Evolutionary conservation across 2,888 invertebrate species (phyloP).

Genomic region (Gortyna flavago): DNA sequence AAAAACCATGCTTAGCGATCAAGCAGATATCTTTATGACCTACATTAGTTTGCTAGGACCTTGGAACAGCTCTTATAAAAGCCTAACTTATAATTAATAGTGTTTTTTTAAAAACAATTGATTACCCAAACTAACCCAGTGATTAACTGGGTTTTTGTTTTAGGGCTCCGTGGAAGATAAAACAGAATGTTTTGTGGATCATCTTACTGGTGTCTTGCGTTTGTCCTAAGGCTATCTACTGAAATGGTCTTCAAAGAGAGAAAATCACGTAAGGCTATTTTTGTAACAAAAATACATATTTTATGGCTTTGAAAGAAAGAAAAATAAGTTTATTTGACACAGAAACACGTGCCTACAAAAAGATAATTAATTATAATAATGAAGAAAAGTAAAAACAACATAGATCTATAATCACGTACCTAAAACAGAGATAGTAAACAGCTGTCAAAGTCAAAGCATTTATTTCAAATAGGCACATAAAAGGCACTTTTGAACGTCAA

Average conservation of each 20-base stretch:
- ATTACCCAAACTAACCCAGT: slow-evolving; percentile 6
- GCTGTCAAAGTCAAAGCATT: too few relatives aligned
- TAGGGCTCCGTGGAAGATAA: slow-evolving; percentile 33
- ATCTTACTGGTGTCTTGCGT: background rate
- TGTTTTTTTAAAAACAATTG: slow-evolving; percentile 39
- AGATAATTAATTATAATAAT: too few relatives aligned
- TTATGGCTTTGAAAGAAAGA: background rate
- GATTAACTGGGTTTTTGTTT: slow-evolving; percentile 40
- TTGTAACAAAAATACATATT: too few relatives aligned
- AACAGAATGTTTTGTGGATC: background rate
- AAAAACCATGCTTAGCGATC: slow-evolving; percentile 71
- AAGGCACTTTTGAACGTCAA: too few relatives aligned
- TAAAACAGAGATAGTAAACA: too few relatives aligned
- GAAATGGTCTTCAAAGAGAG: too few relatives aligned
- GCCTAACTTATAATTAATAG: slow-evolving; percentile 51
- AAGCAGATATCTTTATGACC: slow-evolving; percentile 72
- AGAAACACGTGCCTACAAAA: too few relatives aligned
- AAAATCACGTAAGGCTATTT: background rate
- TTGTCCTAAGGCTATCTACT: background rate
- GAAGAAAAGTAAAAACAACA: too few relatives aligned
- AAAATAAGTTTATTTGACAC: too few relatives aligned
- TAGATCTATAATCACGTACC: too few relatives aligned
- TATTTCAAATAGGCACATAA: too few relatives aligned
- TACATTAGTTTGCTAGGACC: slow-evolving; percentile 73
- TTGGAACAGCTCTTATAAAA: slow-evolving; percentile 64